Evolutionary conservation across 1,140 invertebrate species (phyloP).

Genomic region (Trachymyrmex septentrionalis): DNA sequence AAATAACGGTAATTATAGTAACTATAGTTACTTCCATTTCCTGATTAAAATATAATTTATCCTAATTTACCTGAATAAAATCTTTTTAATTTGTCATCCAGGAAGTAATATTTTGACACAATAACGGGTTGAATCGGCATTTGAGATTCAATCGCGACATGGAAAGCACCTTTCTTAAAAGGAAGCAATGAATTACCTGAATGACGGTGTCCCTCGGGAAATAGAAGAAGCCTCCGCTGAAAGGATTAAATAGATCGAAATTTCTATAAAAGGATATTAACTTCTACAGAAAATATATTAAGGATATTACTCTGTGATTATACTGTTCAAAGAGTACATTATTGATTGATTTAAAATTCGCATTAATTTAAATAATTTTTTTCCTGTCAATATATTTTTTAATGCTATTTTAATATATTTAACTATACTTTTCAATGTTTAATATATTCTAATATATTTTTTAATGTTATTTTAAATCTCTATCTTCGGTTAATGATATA

Average conservation of each 20-base stretch:
- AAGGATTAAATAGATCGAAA: constrained; percentile 68
- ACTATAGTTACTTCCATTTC: too few species aligned
- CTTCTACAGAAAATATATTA: background rate
- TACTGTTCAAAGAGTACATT: background rate
- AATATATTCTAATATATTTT: constrained; percentile 10
- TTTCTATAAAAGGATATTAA: background rate
- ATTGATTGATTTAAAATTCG: constrained; percentile 30
- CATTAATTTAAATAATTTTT: constrained; percentile 6
- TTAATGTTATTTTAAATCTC: background rate
- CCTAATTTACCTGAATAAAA: constrained; percentile 90
- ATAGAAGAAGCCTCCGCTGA: constrained; percentile 91
- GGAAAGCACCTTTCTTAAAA: constrained; percentile 98
- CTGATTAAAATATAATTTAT: constrained; percentile 5
- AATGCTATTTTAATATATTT: background rate
- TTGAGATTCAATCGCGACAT: constrained; percentile 94
- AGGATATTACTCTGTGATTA: constrained; percentile 52
- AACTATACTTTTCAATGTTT: too few species aligned
- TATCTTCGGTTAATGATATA: background rate
- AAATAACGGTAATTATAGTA: too few species aligned
- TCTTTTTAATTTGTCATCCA: constrained; percentile 90
- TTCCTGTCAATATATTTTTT: constrained; percentile 12
- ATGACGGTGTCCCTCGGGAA: constrained; percentile 93
- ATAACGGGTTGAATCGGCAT: constrained; percentile 95
- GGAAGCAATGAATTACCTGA: constrained; percentile 90
- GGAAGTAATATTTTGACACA: constrained; percentile 95